A percentile compares a stretch with the other conserved stretches of the same genome.
Conservation (phyloP, 1,140 invertebrate species). For the Steinernema khuongi region DNA sequence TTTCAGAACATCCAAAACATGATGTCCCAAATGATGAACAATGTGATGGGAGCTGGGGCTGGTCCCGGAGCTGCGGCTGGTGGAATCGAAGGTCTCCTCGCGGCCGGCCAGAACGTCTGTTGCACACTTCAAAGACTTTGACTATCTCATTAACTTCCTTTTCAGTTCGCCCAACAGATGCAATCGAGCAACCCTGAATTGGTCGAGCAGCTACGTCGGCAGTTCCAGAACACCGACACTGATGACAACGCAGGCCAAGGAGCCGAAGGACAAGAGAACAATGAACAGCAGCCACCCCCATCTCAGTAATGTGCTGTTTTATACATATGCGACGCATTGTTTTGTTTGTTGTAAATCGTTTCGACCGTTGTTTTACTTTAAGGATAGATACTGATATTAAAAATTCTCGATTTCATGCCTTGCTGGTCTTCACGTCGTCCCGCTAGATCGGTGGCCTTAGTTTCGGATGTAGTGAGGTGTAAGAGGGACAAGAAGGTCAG, state of each 20-base stretch:
- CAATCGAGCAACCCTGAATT: constrained; percentile 68
- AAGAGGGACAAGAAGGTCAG: too few species aligned
- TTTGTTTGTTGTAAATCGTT: too few species aligned
- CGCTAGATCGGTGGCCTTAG: too few species aligned
- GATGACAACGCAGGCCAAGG: background rate
- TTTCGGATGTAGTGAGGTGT: too few species aligned
- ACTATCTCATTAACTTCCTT: background rate
- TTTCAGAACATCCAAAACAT: constrained; percentile 37
- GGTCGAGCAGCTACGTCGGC: constrained; percentile 66
- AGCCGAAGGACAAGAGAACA: too few species aligned
- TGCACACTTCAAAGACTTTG: background rate
- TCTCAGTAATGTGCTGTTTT: background rate
- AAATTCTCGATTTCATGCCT: too few species aligned
- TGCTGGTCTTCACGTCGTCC: too few species aligned
- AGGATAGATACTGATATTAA: too few species aligned
- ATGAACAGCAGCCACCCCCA: background rate
- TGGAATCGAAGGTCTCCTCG: constrained; percentile 62
- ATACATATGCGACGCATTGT: background rate
- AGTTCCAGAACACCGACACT: constrained; percentile 45
- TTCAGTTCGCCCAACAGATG: constrained; percentile 68
- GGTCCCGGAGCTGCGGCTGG: constrained; percentile 41
- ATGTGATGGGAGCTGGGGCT: constrained; percentile 19
- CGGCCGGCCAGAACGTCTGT: constrained; percentile 61
- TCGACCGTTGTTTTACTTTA: too few species aligned
- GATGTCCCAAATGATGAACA: constrained; percentile 35